These are phyloP conservation scores for Avahi laniger DNA, from an alignment of 2,797 vertebrate genomes.

Conservation along the genomic window DNA sequence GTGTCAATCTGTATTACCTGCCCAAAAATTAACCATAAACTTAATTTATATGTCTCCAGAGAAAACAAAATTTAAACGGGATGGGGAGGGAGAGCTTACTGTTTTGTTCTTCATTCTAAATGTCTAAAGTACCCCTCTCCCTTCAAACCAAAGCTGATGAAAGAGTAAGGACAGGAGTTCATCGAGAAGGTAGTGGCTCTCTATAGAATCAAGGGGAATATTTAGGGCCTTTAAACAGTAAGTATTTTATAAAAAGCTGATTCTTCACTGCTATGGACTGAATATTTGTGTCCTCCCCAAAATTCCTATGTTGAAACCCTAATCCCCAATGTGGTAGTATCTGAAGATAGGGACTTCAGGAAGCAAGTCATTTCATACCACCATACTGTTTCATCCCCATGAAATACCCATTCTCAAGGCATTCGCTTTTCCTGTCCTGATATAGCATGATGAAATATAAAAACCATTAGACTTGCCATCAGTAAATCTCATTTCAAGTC, in stretches of 20 bases:
- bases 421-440: neutral
- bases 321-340: neutral
- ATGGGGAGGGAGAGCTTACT: neutral
- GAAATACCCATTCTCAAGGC: neutral
- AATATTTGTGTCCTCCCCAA: neutral
- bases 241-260: neutral
- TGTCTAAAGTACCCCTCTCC: neutral
- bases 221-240: neutral
- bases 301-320: neutral
- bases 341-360: neutral
- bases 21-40: neutral
- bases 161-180: neutral
- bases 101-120: neutral
- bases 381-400: neutral
- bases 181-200: neutral
- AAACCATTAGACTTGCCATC: neutral
- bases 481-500: neutral
- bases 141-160: neutral
- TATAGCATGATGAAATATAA: neutral
- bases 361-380: neutral
- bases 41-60: neutral
- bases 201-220: neutral
- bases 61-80: neutral
- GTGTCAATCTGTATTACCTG: neutral
- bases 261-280: neutral